Conservation (phyloP, 2,113 vertebrate genomes). For the Camelus bactrianus region DNA sequence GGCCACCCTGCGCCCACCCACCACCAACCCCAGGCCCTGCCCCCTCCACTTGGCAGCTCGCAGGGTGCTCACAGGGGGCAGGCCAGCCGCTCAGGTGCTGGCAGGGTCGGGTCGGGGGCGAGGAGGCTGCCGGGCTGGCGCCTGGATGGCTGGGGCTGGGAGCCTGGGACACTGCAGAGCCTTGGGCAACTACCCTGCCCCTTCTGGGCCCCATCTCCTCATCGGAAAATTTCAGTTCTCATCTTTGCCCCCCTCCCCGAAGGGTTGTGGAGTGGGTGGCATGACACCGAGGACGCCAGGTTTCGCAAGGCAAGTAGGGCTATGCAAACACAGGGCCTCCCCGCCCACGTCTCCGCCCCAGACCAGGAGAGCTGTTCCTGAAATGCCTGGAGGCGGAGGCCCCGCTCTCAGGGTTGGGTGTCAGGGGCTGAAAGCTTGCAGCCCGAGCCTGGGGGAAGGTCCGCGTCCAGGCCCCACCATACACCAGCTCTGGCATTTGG, state of each 20-base stretch:
- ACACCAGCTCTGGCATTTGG: neutral
- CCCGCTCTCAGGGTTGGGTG: neutral
- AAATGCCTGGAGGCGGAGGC: neutral
- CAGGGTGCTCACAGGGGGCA: no score
- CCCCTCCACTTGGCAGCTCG: no score
- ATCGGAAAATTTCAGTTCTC: neutral
- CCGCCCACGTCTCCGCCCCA: neutral
- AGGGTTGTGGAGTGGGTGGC: neutral
- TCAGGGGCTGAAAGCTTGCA: neutral
- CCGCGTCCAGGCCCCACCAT: neutral
- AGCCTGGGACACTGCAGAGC: neutral
- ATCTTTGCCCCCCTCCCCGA: neutral
- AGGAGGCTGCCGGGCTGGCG: rapidly evolving
- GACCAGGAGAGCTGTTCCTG: neutral
- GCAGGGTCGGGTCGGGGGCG: no score
- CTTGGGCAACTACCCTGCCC: neutral
- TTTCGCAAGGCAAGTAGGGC: neutral
- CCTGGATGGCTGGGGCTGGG: rapidly evolving
- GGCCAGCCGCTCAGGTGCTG: neutral
- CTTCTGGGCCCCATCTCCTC: neutral
- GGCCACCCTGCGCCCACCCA: rapidly evolving
- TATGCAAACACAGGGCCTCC: rapidly evolving
- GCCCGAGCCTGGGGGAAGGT: no score
- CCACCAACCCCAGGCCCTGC: neutral
- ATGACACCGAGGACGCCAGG: neutral